Evolutionary conservation across 2,797 vertebrate species (phyloP).

Genomic region (Scarus forsteni): DNA sequence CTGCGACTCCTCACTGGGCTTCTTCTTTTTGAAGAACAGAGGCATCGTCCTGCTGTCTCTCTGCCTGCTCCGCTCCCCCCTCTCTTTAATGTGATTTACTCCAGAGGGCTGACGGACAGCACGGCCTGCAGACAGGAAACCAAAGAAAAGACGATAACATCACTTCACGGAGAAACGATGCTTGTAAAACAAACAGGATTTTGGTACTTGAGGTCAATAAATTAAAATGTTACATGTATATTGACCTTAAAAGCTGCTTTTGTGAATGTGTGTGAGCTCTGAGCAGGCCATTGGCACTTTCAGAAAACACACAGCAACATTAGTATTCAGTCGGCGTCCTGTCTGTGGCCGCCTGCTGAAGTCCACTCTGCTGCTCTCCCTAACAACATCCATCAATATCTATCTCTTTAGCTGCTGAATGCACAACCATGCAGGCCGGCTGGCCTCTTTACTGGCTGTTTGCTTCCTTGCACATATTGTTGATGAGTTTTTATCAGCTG

Average conservation of each 20-base stretch:
- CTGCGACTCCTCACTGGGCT: conserved; percentile 89
- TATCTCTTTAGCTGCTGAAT: background rate
- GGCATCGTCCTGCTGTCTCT: conserved; percentile 81
- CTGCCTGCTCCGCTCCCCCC: background rate
- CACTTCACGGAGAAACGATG: background rate
- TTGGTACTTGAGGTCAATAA: background rate
- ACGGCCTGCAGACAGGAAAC: conserved; percentile 7
- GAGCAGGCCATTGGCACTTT: background rate
- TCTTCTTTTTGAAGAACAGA: conserved; percentile 93
- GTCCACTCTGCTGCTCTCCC: background rate
- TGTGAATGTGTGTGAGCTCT: background rate
- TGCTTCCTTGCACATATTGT: background rate
- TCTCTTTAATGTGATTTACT: background rate
- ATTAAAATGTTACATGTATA: no score
- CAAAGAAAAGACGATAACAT: background rate
- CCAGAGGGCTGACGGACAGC: background rate
- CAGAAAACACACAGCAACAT: conserved; percentile 1
- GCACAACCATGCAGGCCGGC: background rate
- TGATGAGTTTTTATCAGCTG: background rate
- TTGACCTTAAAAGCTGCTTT: background rate
- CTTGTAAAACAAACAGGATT: background rate
- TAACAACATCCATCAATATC: background rate
- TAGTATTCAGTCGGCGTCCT: background rate
- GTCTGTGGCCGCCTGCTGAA: background rate
- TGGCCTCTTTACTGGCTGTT: no score